Evolutionary conservation across 2,888 invertebrate genomes (phyloP), one percentile per base, ranked within the genome.

Genomic region (Hyles lineata): DNA sequence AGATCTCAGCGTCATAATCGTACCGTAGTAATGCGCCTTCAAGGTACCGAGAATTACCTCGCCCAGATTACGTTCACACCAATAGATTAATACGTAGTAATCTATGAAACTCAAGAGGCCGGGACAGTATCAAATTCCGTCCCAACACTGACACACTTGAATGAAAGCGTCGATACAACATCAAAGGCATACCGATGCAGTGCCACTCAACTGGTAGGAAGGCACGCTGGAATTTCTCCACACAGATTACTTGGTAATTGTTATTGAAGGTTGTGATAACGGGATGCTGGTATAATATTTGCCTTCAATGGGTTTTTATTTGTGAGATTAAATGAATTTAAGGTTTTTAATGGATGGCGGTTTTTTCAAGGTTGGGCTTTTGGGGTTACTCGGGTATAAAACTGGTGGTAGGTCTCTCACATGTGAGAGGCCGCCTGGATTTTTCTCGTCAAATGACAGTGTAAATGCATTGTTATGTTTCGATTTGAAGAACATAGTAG

Each of bases 131-230:
- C 23, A 23, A 43, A 67, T 50, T 21, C 52, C 52, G 19, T 19
- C 63, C 19, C 63, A 67, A 23, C 15, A 43, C 43, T 23, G 23
- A 17, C 7, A n/a, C 43, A 67, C 43, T 50, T 67, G 67, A 67
- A 67, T 67, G 67, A 23, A 67, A 67, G 43, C 67, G 43, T 15
- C 62, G 35, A 23, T 6, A 15, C 7, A 3, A 58, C 59, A 17
- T 70, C 60, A 70, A 70, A 70, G 32, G 70, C 70, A 70, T 70
- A 60, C 70, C 60, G 15, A 59, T 70, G 59, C 17, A 29, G 35
- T 59, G 32, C 59, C 59, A 70, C n/a, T 58, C 35, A 9, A 32
- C 58, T 59, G 32, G 29, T 32, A 21, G 21, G 21, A 59, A 59
- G 60, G 60, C 59, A 23, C 70, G 21, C 17, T 21, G 23, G 43